Evolutionary conservation across 2,797 vertebrate species (phyloP).

Genomic region (Microctenopoma stevenorrisi): DNA sequence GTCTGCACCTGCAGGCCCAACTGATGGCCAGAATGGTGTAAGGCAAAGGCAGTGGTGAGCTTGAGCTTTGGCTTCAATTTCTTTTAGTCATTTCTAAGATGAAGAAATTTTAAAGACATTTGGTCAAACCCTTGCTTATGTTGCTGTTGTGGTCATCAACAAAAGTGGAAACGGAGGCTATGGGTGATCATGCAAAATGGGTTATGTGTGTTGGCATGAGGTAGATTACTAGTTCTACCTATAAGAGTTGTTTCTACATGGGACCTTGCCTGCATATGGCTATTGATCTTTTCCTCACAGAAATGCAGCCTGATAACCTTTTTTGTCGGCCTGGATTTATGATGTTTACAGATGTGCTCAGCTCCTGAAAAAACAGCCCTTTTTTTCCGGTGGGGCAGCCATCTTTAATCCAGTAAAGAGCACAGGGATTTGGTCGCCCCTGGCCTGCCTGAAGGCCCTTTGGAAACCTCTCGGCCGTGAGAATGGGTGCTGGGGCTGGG

Average conservation of each 20-base stretch:
- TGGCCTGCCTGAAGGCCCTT: constrained; percentile 77
- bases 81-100: constrained; percentile 77
- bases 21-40: constrained; percentile 51
- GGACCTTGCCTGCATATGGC: background rate
- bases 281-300: constrained; percentile 24
- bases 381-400: constrained; percentile 54
- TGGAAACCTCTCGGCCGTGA: constrained; percentile 81
- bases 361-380: constrained; percentile 60
- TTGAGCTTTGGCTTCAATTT: constrained; percentile 33
- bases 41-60: constrained; percentile 43
- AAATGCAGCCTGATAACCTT: constrained; percentile 41
- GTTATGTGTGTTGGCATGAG: constrained; percentile 8
- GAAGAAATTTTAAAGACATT: constrained; percentile 73
- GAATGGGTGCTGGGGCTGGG: constrained; percentile 73
- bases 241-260: background rate
- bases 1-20: constrained; percentile 79
- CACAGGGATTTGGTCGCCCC: constrained; percentile 76
- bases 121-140: constrained; percentile 55
- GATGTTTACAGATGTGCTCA: constrained; percentile 81
- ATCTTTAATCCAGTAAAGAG: constrained; percentile 83
- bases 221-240: constrained; percentile 7
- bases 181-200: constrained; percentile 30
- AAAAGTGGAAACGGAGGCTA: constrained; percentile 61
- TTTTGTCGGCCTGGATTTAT: constrained; percentile 54
- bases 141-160: constrained; percentile 50